phyloP scores from a whole-genome alignment of 2,113 vertebrate genomes.

The Morone chrysops region DNA sequence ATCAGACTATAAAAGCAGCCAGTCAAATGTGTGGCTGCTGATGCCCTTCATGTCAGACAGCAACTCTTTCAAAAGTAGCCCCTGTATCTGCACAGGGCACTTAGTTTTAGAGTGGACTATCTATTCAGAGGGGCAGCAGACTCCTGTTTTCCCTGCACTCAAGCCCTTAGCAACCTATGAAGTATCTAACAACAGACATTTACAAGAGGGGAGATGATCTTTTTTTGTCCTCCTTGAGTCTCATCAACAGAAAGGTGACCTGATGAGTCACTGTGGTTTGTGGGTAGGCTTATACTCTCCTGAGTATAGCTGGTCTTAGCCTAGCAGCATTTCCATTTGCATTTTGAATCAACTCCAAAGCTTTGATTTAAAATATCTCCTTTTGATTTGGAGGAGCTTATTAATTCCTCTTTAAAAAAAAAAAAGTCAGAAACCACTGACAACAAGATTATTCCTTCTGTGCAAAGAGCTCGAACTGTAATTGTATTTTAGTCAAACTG shows the following conservation, averaged over 20 bases:
- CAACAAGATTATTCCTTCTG: constrained; percentile 46
- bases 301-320: constrained; percentile 10
- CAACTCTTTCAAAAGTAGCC: constrained; percentile 49
- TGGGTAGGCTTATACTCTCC: constrained; percentile 31
- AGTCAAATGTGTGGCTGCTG: constrained; percentile 7
- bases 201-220: constrained; percentile 69
- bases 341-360: background rate
- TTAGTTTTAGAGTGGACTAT: constrained; percentile 71
- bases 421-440: constrained; percentile 22
- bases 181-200: constrained; percentile 78
- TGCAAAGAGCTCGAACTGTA: constrained; percentile 39
- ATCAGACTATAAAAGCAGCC: constrained; percentile 23
- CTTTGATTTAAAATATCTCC: constrained; percentile 42
- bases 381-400: constrained; percentile 36
- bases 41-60: constrained; percentile 58
- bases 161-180: constrained; percentile 74
- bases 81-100: constrained; percentile 61
- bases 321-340: constrained; percentile 14
- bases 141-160: constrained; percentile 67
- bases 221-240: constrained; percentile 78
- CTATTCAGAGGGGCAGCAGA: constrained; percentile 61
- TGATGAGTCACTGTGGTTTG: constrained; percentile 66
- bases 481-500: constrained; percentile 61
- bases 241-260: constrained; percentile 75
- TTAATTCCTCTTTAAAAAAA: constrained; percentile 20